Evolutionary conservation across 2,888 invertebrate genomes (phyloP).

Genomic region (Troglohyphantes excavatus): DNA sequence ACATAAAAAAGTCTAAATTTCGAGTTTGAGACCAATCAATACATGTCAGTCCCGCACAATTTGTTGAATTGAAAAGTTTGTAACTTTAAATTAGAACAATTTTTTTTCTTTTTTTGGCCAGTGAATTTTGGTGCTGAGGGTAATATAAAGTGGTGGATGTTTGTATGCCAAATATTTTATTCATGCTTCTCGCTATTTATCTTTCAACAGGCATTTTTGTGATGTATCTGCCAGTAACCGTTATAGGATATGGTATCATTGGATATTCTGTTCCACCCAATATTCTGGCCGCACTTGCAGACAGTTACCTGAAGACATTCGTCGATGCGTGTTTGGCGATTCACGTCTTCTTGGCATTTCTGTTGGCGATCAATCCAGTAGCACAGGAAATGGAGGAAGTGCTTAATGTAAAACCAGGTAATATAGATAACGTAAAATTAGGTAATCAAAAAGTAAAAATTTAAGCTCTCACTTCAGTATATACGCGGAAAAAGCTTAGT

Average conservation of each 20-base stretch:
- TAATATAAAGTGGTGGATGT: too few relatives aligned
- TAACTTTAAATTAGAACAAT: too few relatives aligned
- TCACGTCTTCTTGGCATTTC: slow-evolving; percentile 87
- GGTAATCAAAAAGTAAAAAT: too few relatives aligned
- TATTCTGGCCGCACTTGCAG: slow-evolving; percentile 87
- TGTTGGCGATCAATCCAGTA: slow-evolving; percentile 88
- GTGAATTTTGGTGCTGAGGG: too few relatives aligned
- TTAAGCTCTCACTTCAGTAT: too few relatives aligned
- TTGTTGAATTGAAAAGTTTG: too few relatives aligned
- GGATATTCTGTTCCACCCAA: slow-evolving; percentile 88
- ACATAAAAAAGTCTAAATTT: too few relatives aligned
- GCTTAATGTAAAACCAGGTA: slow-evolving; percentile 88
- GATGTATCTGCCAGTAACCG: slow-evolving; percentile 88
- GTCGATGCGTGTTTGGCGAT: slow-evolving; percentile 87
- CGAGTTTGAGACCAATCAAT: too few relatives aligned
- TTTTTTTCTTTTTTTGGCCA: too few relatives aligned
- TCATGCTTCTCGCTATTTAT: neutral
- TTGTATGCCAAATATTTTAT: too few relatives aligned
- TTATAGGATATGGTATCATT: slow-evolving; percentile 86
- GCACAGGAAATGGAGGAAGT: slow-evolving; percentile 91
- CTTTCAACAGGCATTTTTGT: slow-evolving; percentile 84
- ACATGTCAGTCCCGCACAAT: too few relatives aligned
- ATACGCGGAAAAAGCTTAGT: too few relatives aligned
- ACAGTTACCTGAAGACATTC: slow-evolving; percentile 85
- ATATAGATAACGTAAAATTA: slow-evolving; percentile 54